Base-by-base conservation (phyloP, 2,113 vertebrate genomes). In the Apodemus sylvaticus region DNA sequence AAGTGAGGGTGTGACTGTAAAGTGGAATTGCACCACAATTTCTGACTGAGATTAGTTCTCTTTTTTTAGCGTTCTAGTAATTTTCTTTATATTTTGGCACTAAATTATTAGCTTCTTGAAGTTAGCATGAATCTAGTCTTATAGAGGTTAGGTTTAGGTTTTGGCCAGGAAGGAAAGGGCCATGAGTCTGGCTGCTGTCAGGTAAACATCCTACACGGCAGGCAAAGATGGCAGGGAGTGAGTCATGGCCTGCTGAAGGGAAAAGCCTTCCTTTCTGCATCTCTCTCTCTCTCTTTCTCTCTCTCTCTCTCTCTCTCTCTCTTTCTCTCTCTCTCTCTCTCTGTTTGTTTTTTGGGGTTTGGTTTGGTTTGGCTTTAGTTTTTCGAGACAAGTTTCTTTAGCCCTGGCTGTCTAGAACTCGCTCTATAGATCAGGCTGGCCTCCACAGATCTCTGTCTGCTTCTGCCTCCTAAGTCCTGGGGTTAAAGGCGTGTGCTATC, bases 31-130 rank as follows among this genome's bases (percentile, higher is more conserved):
- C 86, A 89, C 58, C 36, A 64, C 29, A 88, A 10, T 90, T 92
- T 68, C 36, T 95, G 55, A 55, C 13, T 12, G 34, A 68, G 22
- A 68, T 82, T 86, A 24, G 42, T 77, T 82, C 55, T 2, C 71
- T 86, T 68, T 85, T 85, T 66, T 31, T 48, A 64, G 58, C 91
- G n/a, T 95, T 89, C 45, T 81, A 86, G 48, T 89, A 82, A 82
- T 91, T 93, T 55, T 96, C 10, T 94, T 68, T 93, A 95, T 36
- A 91, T 95, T 90, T 94, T 96, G 71, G 83, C 71, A 86, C 58
- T 85, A 48, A 91, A 58, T 86, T 26, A 26, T 71, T 94, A 92
- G 73, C 34, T 95, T 39, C 53, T 93, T 91, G 76, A 90, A 77
- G n/a, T 42, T 39, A 16, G n/a, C n/a, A 62, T 83, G 45, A 48